phyloP scores from a whole-genome alignment of 2,113 vertebrate genomes.

The Ictidomys tridecemlineatus region DNA sequence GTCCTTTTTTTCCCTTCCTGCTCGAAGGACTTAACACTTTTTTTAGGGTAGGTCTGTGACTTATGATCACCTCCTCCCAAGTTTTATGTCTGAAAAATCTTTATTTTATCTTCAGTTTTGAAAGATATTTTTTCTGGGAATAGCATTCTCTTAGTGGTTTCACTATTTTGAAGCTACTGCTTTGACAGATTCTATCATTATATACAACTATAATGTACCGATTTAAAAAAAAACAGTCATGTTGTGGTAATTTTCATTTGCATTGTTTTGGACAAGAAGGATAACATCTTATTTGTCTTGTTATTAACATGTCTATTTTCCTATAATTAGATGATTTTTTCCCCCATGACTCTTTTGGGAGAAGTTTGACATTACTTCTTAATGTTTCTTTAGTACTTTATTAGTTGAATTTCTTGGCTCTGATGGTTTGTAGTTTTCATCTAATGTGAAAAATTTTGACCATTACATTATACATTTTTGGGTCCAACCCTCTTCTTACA shows the following conservation, averaged over 20 bases:
- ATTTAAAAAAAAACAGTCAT: no score
- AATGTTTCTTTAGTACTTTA: background rate
- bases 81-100: background rate
- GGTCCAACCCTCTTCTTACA: background rate
- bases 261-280: conserved; percentile 23
- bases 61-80: background rate
- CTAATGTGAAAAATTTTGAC: background rate
- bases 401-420: conserved; percentile 15
- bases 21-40: background rate
- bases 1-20: background rate
- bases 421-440: conserved; percentile 6
- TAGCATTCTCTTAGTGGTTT: conserved; percentile 17
- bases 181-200: no score
- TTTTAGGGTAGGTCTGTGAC: background rate
- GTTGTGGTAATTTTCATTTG: background rate
- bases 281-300: background rate
- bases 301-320: background rate
- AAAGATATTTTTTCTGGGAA: background rate
- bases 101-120: background rate
- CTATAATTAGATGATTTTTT: background rate
- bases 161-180: background rate
- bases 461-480: background rate
- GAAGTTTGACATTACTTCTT: background rate
- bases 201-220: no score
- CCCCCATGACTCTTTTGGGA: background rate